phyloP scores from a whole-genome alignment of 2,888 invertebrate species.

The Pyralis farinalis region DNA sequence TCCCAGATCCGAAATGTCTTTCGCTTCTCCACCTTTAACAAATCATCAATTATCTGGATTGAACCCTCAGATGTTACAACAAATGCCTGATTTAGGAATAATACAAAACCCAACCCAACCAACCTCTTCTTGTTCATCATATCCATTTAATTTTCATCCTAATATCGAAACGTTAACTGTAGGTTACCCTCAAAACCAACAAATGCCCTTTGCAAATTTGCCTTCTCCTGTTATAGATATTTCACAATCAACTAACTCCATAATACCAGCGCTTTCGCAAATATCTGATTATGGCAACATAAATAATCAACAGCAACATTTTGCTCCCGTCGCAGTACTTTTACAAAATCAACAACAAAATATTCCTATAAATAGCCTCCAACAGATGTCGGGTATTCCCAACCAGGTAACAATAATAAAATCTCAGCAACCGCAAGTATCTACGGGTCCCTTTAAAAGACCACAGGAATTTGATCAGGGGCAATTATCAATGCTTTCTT shows the following conservation, averaged over 20 bases:
- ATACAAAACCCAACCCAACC: too few relatives aligned
- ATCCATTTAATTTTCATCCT: neutral
- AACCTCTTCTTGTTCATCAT: neutral
- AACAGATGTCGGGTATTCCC: neutral
- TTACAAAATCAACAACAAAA: conserved; percentile 20
- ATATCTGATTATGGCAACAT: conserved; percentile 11
- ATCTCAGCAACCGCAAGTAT: conserved; percentile 30
- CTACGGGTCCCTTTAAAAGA: conserved; percentile 16
- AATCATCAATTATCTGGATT: conserved; percentile 1
- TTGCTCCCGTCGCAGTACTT: conserved; percentile 16
- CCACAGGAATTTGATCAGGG: conserved; percentile 18
- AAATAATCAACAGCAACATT: conserved; percentile 10
- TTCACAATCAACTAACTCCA: conserved; percentile 12
- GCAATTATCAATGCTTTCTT: conserved; percentile 26
- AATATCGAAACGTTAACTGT: neutral
- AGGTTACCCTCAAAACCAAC: conserved; percentile 21
- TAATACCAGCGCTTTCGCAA: conserved; percentile 2
- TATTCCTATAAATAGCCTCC: conserved; percentile 2
- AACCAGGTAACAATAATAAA: conserved; percentile 20
- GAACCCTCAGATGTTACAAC: conserved; percentile 7
- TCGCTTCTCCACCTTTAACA: neutral
- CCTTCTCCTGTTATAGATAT: conserved; percentile 4
- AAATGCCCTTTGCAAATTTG: neutral
- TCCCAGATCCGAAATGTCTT: neutral
- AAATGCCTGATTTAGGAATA: conserved; percentile 3